Evolutionary conservation across 92 coral and sea anemone genomes (phyloP).

Genomic region (Siderastrea radians): DNA sequence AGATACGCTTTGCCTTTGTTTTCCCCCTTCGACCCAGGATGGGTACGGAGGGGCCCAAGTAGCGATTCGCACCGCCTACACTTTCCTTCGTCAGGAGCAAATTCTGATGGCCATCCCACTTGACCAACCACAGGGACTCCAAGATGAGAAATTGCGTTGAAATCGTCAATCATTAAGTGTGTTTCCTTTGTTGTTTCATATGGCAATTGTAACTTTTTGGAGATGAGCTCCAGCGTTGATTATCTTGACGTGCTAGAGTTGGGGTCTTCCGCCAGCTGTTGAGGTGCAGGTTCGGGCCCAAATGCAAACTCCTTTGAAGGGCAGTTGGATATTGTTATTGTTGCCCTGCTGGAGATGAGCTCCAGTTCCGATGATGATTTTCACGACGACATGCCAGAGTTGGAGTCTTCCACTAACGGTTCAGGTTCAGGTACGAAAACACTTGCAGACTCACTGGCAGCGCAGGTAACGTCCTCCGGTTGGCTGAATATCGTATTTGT

Average conservation of each 20-base stretch:
- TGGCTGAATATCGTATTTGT: too few species aligned
- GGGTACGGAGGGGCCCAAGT: background rate
- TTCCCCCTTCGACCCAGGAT: slow-evolving; percentile 26
- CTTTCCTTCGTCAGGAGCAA: background rate
- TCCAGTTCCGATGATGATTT: background rate
- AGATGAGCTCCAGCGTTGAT: background rate
- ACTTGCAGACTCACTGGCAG: too few species aligned
- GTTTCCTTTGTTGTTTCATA: too few species aligned
- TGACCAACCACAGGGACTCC: background rate
- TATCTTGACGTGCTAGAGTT: background rate
- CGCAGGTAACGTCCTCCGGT: too few species aligned
- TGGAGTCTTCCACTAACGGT: too few species aligned
- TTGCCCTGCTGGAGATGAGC: background rate
- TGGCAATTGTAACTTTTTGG: too few species aligned
- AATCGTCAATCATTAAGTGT: too few species aligned
- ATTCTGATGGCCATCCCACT: slow-evolving; percentile 8
- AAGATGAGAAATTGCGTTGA: too few species aligned
- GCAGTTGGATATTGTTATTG: background rate
- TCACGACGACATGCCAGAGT: background rate
- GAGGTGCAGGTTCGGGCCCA: background rate
- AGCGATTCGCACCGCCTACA: too few species aligned
- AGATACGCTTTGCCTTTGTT: slow-evolving; percentile 11
- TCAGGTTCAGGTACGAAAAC: too few species aligned
- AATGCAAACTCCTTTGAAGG: background rate
- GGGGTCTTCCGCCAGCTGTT: too few species aligned